Base-by-base conservation (phyloP, 1,140 invertebrate genomes). In the Teleogryllus occipitalis region DNA sequence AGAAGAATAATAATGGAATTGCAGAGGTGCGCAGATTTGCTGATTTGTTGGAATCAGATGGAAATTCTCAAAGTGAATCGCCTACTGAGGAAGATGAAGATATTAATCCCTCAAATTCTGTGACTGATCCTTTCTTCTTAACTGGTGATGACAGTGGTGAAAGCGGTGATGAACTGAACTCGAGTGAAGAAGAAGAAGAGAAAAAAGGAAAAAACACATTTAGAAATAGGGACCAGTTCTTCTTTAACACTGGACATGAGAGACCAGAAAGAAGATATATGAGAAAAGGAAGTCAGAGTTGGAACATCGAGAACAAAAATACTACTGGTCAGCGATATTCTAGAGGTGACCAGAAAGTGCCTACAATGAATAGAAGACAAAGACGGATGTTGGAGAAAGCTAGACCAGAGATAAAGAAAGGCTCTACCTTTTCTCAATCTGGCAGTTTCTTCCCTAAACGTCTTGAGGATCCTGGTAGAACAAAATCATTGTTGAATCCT, bases 21-120 rank as follows among this genome's bases (percentile, higher is more conserved):
- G 75, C 75, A 39, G 75, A 76, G 46, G 75, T 76, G 8, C 39
- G n/a, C 18, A 76, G 75, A 14, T 76, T 76, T 15, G n/a, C 75
- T 46, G 75, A 76, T 46, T 39, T 18, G 22, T 47, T 76, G 47
- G 46, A 76, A 39, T 8, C 22, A 10, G 8, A 39, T 39, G 47
- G 47, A 14, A 47, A 47, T 21, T 27, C 15, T n/a, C 8, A 75
- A 75, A 75, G 21, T 21, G 46, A 76, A 18, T 18, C 14, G 10
- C 5, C n/a, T 8, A n/a, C 14, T 47, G 39, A n/a, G 39, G 39
- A 46, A 15, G 75, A 46, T 76, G 39, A 39, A 14, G 8, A 10
- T 7, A 2, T 2, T 39, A 39, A 14, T 47, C 18, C 39, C 14
- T 47, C 46, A 76, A 47, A 46, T n/a, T 39, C 27, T 39, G 27